Evolutionary conservation across 2,888 invertebrate species (phyloP), one percentile per base, ranked within the genome.

Genomic region (Seira musarum): DNA sequence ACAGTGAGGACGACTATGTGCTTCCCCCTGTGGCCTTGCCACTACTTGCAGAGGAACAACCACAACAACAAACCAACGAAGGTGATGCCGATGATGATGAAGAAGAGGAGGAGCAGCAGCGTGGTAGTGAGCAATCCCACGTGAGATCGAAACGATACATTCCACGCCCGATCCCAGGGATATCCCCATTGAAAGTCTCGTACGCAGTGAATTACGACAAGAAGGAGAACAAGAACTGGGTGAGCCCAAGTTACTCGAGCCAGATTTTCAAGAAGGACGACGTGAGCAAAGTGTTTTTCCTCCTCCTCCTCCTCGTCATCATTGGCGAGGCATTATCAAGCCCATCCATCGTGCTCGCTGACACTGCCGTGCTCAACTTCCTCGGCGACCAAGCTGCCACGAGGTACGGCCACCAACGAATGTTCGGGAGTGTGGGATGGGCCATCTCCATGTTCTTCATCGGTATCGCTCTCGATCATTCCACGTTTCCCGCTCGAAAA

Each of bases 391-490:
- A 90, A 79, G 87, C 87, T 15, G 89, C 89, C 2, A 90, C 90
- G 82, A 91, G 94, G 86, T 96, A 99, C 89, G 98, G 98, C 0
- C 95, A 97, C 88, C 99, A 99, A 90, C 93, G 99, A 86, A 98
- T 99, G 96, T 99, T 98, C 88, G 98, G 98, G 1, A 98, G 97
- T 19, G 91, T 98, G 76, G 99, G 99, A 63, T 99, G 99, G 99
- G 99, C 97, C 30, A 90, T 99, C 87, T 95, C 99, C 64, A 99
- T 99, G 99, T 99, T 99, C 90, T 94, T 99, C 88, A 97, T 99
- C 80, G 97, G 96, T 80, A 96, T 97, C 87, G 97, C 96, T 1
- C 90, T 99, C 81, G 99, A 99, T 90, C 97, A 98, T 89, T 97
- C 98, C 77, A 97, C 97, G 21, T 94, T 97, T 0, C 99, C 99